Percentiles rank a stretch among this genome's conserved stretches.
phyloP scores from a whole-genome alignment of 2,888 invertebrate species.

The Mesochorus sp. region DNA sequence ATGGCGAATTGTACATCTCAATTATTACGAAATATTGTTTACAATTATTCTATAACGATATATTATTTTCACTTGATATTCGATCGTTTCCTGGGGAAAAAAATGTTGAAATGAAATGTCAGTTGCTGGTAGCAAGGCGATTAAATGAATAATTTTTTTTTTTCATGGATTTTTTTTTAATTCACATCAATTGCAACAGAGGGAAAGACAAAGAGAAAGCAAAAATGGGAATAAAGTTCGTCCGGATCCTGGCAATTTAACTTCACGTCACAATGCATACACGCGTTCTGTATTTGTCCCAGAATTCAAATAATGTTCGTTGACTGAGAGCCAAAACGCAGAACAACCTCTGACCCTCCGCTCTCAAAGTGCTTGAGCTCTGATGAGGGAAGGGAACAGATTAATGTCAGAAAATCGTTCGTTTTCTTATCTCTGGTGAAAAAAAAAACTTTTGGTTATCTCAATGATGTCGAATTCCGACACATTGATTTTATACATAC shows the following conservation, averaged over 20 bases:
- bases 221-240: no score
- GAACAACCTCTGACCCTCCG: slow-evolving; percentile 46
- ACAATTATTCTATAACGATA: neutral
- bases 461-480: slow-evolving; percentile 43
- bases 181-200: neutral
- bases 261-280: neutral
- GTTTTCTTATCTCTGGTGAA: slow-evolving; percentile 45
- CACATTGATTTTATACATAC: neutral
- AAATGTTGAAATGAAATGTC: no score
- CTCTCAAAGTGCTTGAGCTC: neutral
- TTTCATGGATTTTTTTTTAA: no score
- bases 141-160: no score
- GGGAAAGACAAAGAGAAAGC: no score
- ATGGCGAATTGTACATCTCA: slow-evolving; percentile 30
- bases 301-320: neutral
- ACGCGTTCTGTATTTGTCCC: slow-evolving; percentile 17
- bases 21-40: neutral
- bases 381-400: neutral
- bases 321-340: slow-evolving; percentile 30
- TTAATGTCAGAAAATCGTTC: slow-evolving; percentile 22
- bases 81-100: neutral
- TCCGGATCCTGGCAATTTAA: neutral
- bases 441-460: slow-evolving; percentile 18
- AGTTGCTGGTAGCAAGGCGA: no score
- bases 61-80: neutral